A percentile compares a stretch with the other conserved stretches of the same genome.
phyloP scores from a whole-genome alignment of 2,888 invertebrate species.

The Chaetoderma sp. region DNA sequence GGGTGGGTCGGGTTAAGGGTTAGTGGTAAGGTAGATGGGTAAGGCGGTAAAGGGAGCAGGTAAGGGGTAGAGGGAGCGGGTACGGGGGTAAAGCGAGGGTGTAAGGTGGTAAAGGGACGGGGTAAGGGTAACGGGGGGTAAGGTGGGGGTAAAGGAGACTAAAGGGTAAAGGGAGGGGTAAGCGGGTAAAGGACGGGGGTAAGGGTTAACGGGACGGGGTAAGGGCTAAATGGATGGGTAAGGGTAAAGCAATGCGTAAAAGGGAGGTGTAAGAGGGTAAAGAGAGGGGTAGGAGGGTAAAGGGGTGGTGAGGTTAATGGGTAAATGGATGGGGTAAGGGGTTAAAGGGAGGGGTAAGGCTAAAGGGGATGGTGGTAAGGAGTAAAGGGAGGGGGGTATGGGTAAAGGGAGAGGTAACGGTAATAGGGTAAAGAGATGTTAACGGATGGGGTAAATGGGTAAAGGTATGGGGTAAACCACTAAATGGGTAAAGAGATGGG shows the following conservation, averaged over 20 bases:
- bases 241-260: not conserved
- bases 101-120: not conserved
- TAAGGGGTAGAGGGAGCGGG: not conserved
- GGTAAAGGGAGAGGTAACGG: constrained; percentile 18
- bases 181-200: not conserved
- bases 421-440: constrained; percentile 19
- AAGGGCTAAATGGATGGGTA: not conserved
- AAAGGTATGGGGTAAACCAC: constrained; percentile 15
- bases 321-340: constrained; percentile 7
- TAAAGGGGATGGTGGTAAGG: not conserved
- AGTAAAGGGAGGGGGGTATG: constrained; percentile 7
- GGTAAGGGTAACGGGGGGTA: not conserved
- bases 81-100: not conserved
- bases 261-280: not conserved
- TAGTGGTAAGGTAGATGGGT: constrained; percentile 3
- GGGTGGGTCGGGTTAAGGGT: constrained; percentile 7
- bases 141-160: not conserved
- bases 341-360: not conserved
- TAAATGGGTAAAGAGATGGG: constrained; percentile 12
- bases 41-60: constrained; percentile 7
- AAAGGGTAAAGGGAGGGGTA: not conserved
- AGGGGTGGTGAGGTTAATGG: constrained; percentile 1
- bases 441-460: constrained; percentile 18
- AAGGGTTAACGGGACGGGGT: not conserved
- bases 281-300: not conserved